Evolutionary conservation across 2,797 vertebrate species (phyloP).

Genomic region (Eupleurogrammus muticus): DNA sequence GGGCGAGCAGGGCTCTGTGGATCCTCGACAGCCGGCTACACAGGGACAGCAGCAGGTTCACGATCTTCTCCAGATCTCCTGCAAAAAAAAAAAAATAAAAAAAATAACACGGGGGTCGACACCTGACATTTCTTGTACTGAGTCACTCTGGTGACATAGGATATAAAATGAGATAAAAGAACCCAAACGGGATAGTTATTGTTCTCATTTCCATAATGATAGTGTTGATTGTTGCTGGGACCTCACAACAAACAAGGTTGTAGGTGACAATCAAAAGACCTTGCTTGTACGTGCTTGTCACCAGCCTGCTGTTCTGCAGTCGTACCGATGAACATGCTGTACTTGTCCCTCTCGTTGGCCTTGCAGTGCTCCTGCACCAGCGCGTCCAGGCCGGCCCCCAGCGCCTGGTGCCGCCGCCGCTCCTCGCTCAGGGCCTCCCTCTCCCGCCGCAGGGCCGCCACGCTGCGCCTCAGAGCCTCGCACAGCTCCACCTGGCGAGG

Average conservation of each 20-base stretch:
- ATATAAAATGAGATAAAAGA: no score
- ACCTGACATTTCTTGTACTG: no score
- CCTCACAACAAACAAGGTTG: no score
- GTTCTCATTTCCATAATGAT: no score
- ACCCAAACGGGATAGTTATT: no score
- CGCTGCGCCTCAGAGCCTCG: conserved; percentile 85
- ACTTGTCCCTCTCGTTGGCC: conserved; percentile 94
- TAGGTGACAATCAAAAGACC: no score
- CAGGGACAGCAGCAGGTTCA: conserved; percentile 95
- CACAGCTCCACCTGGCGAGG: conserved; percentile 89
- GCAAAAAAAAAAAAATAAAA: no score
- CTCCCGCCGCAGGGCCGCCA: conserved; percentile 86
- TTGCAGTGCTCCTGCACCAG: conserved; percentile 89
- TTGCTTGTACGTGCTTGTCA: no score
- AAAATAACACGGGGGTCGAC: no score
- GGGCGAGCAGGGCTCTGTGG: conserved; percentile 85
- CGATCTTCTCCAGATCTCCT: conserved; percentile 94
- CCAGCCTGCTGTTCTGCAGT: no score
- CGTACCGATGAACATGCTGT: conserved; percentile 91
- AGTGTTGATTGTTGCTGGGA: no score
- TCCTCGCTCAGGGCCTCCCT: conserved; percentile 87
- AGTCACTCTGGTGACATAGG: no score
- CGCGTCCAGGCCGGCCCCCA: conserved; percentile 86
- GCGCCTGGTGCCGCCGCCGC: conserved; percentile 84
- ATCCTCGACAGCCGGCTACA: conserved; percentile 92